Evolutionary conservation across 2,888 invertebrate species (phyloP).

Genomic region (Petrophora chlorosata): DNA sequence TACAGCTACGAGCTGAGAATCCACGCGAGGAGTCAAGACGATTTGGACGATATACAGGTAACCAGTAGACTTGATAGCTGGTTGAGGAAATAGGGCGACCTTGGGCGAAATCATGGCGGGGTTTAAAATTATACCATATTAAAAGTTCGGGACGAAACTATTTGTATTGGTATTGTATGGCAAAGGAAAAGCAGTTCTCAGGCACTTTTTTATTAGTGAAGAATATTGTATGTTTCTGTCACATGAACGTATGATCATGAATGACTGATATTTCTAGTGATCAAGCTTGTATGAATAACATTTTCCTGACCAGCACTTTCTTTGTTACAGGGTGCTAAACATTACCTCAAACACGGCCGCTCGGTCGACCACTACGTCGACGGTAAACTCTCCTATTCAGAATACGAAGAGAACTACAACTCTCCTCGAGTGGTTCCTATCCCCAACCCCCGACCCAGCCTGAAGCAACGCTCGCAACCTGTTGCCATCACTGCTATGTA

Average conservation of each 20-base stretch:
- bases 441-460: constrained; percentile 72
- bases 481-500: constrained; percentile 89
- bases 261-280: no score
- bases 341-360: constrained; percentile 87
- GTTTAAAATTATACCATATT: no score
- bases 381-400: constrained; percentile 82
- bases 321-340: constrained; percentile 80
- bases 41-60: constrained; percentile 86
- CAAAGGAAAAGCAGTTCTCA: no score
- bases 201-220: no score
- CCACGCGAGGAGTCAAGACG: constrained; percentile 87
- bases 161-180: no score
- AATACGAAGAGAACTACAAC: constrained; percentile 80
- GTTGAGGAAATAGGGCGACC: no score
- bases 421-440: constrained; percentile 73
- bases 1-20: constrained; percentile 86
- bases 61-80: constrained; percentile 22
- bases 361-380: constrained; percentile 92
- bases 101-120: no score
- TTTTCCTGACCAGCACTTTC: constrained; percentile 1
- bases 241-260: no score
- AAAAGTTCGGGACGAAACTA: no score
- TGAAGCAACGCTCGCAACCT: constrained; percentile 84
- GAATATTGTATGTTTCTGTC: no score
- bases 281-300: no score